Evolutionary conservation across 1,140 invertebrate genomes (phyloP).

Genomic region (Dendrolimus kikuchii): DNA sequence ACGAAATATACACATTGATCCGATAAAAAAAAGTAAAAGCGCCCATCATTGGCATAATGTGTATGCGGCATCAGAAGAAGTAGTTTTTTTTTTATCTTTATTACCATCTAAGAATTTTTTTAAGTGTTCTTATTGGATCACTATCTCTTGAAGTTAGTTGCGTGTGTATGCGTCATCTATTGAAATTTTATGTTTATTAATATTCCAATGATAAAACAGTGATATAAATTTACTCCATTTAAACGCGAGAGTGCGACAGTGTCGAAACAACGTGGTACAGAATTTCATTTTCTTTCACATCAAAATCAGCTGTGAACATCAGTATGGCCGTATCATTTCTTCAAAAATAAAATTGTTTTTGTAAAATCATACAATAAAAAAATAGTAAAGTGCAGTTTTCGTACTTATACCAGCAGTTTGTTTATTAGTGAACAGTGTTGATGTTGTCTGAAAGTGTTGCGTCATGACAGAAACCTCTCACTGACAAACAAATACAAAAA

Average conservation of each 20-base stretch:
- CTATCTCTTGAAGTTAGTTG: too few relatives aligned
- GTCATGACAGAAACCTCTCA: conserved; percentile 69
- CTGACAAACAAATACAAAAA: conserved; percentile 69
- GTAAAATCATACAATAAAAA: conserved; percentile 43
- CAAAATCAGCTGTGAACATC: conserved; percentile 71
- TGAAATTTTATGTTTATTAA: neutral
- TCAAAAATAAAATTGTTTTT: conserved; percentile 59
- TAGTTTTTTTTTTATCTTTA: too few relatives aligned
- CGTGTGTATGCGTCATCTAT: conserved; percentile 8
- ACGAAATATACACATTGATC: too few relatives aligned
- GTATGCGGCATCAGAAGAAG: too few relatives aligned
- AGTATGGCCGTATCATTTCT: conserved; percentile 61
- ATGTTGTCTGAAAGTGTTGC: conserved; percentile 68
- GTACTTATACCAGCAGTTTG: conserved; percentile 40
- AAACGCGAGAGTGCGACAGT: conserved; percentile 35
- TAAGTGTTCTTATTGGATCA: too few relatives aligned
- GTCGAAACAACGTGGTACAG: conserved; percentile 60
- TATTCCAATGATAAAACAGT: conserved; percentile 24
- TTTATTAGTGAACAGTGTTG: conserved; percentile 46
- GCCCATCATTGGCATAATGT: too few relatives aligned
- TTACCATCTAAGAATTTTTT: too few relatives aligned
- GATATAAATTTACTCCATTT: conserved; percentile 9
- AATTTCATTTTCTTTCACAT: conserved; percentile 56
- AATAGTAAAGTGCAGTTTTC: conserved; percentile 53
- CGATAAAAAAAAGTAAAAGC: too few relatives aligned